Percentiles rank a stretch among this genome's conserved stretches.
Evolutionary conservation across 2,888 invertebrate species (phyloP).

Genomic region (Stenolophus ochropezus): DNA sequence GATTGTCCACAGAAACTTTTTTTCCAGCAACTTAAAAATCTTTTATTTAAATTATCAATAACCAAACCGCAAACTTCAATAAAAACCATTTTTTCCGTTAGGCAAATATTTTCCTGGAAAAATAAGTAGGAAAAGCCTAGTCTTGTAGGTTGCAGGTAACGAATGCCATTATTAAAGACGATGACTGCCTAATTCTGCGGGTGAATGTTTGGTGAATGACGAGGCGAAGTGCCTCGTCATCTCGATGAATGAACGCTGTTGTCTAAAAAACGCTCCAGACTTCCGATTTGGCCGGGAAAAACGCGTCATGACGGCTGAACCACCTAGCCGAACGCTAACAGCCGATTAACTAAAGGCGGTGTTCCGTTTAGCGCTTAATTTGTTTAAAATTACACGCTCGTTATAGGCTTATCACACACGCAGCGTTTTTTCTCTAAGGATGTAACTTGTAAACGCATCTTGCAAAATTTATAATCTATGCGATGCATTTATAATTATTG

Average conservation of each 20-base stretch:
- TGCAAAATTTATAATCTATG: no score
- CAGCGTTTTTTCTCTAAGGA: neutral
- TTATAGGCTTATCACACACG: neutral
- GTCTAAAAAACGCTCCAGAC: slow-evolving; percentile 42
- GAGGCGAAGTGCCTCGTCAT: slow-evolving; percentile 21
- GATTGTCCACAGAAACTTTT: no score
- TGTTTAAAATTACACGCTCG: slow-evolving; percentile 40
- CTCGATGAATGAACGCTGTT: slow-evolving; percentile 45
- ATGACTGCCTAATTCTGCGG: slow-evolving; percentile 19
- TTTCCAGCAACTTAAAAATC: neutral
- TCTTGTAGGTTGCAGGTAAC: neutral
- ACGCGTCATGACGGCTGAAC: slow-evolving; percentile 15
- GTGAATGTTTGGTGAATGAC: slow-evolving; percentile 48
- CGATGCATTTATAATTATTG: no score
- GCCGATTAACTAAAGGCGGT: slow-evolving; percentile 39
- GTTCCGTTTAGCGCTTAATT: slow-evolving; percentile 41
- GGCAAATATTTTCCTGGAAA: neutral
- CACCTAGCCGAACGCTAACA: slow-evolving; percentile 21
- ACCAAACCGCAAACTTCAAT: neutral
- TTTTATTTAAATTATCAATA: neutral
- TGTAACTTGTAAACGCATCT: no score
- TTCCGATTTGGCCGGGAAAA: slow-evolving; percentile 38
- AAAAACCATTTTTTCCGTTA: neutral
- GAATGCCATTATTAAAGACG: slow-evolving; percentile 41
- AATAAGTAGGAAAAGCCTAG: neutral